Evolutionary conservation across 2,888 invertebrate genomes (phyloP).

Genomic region (Agapetus fuscipes): DNA sequence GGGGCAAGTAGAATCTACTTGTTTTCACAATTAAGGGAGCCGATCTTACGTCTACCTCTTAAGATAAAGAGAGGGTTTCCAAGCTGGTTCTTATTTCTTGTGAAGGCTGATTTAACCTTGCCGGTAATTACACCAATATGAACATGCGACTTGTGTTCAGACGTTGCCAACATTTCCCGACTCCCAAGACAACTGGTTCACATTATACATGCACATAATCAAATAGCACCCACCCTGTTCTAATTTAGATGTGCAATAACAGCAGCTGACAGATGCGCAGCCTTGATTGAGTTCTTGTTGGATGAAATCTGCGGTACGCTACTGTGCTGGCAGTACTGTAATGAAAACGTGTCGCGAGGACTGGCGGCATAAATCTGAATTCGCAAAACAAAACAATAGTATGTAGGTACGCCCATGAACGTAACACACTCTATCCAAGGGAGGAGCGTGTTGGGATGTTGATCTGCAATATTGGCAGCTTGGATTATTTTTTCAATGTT

Average conservation of each 20-base stretch:
- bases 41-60: no score
- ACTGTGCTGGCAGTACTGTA: neutral
- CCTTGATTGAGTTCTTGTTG: constrained; percentile 6
- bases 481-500: no score
- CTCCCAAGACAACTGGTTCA: constrained; percentile 4
- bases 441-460: no score
- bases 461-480: no score
- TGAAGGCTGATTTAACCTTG: no score
- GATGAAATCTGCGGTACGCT: neutral
- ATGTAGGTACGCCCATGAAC: no score
- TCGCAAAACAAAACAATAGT: no score
- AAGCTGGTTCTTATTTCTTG: no score
- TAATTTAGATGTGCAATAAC: constrained; percentile 14
- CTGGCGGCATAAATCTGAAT: neutral
- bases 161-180: neutral
- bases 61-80: no score
- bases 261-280: constrained; percentile 12
- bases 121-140: neutral
- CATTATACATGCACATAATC: constrained; percentile 21
- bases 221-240: constrained; percentile 7
- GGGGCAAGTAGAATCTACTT: no score
- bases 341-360: constrained; percentile 1
- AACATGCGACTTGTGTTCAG: neutral
- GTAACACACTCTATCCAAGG: no score
- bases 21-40: no score